Percentiles rank a stretch among this genome's conserved stretches.
These are phyloP conservation scores for Tetrax tetrax DNA, from an alignment of 2,113 vertebrate species.

Conservation along the genomic window DNA sequence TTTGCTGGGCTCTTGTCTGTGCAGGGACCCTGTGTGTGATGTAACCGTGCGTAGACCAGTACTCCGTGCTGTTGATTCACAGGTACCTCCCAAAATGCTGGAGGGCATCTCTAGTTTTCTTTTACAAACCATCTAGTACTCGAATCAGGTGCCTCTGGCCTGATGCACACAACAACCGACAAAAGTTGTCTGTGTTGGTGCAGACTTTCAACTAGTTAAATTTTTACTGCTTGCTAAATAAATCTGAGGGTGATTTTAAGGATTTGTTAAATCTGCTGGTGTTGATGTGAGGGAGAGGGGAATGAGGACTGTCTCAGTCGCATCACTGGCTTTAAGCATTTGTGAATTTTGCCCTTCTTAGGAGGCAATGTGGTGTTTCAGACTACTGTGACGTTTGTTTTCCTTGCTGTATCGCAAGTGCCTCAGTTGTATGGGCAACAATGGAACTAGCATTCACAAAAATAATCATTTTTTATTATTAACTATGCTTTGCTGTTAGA, in stretches of 20 bases:
- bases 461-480: neutral
- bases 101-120: neutral
- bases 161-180: no score
- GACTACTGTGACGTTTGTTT: neutral
- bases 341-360: neutral
- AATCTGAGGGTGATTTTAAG: neutral
- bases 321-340: neutral
- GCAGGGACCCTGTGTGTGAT: neutral
- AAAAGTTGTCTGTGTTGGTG: neutral
- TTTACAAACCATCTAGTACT: neutral
- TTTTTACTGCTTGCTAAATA: accelerated
- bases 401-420: neutral
- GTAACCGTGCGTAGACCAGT: neutral
- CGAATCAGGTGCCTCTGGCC: neutral
- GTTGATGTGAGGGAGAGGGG: neutral
- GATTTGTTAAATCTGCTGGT: accelerated
- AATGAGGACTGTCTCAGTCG: accelerated
- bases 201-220: neutral
- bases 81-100: neutral
- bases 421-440: neutral
- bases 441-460: neutral
- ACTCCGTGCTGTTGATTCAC: accelerated
- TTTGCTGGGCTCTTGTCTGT: neutral
- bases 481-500: neutral
- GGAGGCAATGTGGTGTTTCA: neutral